These are phyloP conservation scores for Rhinogobio ventralis DNA, from an alignment of 2,797 vertebrate species.

Conservation along the genomic window DNA sequence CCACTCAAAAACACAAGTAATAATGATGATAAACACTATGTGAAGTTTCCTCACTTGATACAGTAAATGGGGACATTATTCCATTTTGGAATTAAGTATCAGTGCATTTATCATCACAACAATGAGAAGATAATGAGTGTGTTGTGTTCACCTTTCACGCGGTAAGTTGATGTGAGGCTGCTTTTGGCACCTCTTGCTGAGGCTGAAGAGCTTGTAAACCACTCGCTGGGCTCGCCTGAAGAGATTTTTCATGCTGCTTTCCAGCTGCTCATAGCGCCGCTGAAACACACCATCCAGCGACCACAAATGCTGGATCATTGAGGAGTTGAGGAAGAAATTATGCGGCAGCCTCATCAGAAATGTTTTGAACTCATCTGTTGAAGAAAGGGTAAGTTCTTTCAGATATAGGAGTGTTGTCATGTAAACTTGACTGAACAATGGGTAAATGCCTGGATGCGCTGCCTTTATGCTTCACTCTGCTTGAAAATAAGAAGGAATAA, in stretches of 20 bases:
- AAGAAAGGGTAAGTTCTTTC: constrained; percentile 10
- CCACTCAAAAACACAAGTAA: constrained; percentile 56
- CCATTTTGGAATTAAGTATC: constrained; percentile 63
- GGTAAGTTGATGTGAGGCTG: constrained; percentile 91
- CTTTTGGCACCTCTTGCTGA: constrained; percentile 94
- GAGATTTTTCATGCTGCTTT: constrained; percentile 89
- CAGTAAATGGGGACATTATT: constrained; percentile 57
- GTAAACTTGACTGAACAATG: constrained; percentile 25
- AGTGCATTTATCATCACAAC: constrained; percentile 4
- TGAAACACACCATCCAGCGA: constrained; percentile 91
- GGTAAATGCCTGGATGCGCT: background rate
- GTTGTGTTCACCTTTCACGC: constrained; percentile 83
- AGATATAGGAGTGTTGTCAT: constrained; percentile 32
- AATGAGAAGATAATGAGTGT: constrained; percentile 48
- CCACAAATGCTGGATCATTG: constrained; percentile 92
- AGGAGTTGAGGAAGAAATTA: constrained; percentile 91
- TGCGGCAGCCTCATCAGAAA: constrained; percentile 91
- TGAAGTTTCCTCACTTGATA: constrained; percentile 50
- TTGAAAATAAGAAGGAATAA: constrained; percentile 31
- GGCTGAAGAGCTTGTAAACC: constrained; percentile 94
- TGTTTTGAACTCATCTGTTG: constrained; percentile 93
- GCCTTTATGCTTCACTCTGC: constrained; percentile 22
- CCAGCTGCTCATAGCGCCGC: constrained; percentile 91
- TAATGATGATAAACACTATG: constrained; percentile 67
- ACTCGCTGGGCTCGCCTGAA: constrained; percentile 90